Percentiles rank a stretch among this genome's conserved stretches.
phyloP scores from a whole-genome alignment of 2,113 vertebrate species.

The Rhagologus leucostigma region DNA sequence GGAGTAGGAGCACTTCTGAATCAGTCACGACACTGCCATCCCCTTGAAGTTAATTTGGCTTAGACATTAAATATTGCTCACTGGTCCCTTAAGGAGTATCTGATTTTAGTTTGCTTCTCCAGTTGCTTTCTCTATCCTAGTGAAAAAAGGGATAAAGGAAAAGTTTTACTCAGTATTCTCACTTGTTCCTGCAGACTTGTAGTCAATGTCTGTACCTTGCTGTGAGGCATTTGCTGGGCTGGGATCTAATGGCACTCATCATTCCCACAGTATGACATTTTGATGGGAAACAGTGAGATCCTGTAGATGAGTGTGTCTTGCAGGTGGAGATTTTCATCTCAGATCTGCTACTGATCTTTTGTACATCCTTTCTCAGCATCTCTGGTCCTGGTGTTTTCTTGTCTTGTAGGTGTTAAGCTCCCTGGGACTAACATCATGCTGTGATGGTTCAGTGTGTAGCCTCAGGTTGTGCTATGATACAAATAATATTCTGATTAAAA shows the following conservation, averaged over 20 bases:
- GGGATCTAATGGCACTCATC: background rate
- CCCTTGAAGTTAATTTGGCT: background rate
- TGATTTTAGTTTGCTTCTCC: background rate
- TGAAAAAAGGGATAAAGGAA: background rate
- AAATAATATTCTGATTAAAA: background rate
- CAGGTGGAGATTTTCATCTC: background rate
- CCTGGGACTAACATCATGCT: background rate
- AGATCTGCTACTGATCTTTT: background rate
- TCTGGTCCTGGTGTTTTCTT: background rate
- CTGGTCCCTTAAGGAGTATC: background rate
- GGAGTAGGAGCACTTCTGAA: background rate
- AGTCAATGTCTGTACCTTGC: background rate
- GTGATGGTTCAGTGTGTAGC: background rate
- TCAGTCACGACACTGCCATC: background rate
- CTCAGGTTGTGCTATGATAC: background rate
- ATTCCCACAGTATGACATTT: background rate
- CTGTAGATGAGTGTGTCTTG: background rate
- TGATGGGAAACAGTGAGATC: background rate
- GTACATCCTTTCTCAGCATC: fast-evolving
- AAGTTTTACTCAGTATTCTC: background rate
- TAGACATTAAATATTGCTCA: background rate
- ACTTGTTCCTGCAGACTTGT: background rate
- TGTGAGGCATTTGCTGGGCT: background rate
- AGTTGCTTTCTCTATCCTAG: background rate
- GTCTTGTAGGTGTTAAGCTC: background rate